Conservation (phyloP, 2,888 invertebrate species). For the Iselma pallidipennis region DNA sequence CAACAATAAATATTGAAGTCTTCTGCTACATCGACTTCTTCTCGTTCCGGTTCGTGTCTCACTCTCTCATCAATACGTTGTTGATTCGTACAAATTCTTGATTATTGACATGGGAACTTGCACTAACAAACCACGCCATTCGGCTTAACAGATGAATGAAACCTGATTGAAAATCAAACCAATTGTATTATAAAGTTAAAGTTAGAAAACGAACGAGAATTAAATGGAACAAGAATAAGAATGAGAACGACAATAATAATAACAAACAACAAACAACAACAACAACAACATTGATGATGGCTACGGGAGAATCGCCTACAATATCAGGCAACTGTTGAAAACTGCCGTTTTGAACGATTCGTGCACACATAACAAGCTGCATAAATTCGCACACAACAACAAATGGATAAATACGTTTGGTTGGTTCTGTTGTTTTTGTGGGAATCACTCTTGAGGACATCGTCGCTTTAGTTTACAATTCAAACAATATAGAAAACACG, state of each 20-base stretch:
- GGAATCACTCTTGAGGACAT: too few relatives aligned
- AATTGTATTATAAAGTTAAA: too few relatives aligned
- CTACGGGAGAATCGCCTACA: conserved; percentile 19
- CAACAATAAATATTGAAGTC: too few relatives aligned
- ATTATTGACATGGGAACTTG: conserved; percentile 20
- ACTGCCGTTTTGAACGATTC: background rate
- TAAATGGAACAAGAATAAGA: background rate
- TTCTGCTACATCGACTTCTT: too few relatives aligned
- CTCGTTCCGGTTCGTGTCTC: background rate
- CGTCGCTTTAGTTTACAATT: too few relatives aligned
- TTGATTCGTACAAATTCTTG: conserved; percentile 8
- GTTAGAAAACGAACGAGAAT: too few relatives aligned
- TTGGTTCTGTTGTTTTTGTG: too few relatives aligned
- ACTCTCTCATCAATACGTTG: background rate
- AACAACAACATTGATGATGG: too few relatives aligned
- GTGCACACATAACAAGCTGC: conserved; percentile 14
- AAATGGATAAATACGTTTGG: conserved; percentile 14
- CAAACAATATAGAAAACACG: background rate
- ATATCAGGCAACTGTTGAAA: conserved; percentile 11
- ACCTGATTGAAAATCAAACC: conserved; percentile 23
- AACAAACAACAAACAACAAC: too few relatives aligned
- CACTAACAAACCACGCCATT: conserved; percentile 5
- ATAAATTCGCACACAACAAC: conserved; percentile 15
- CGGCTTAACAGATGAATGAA: conserved; percentile 19
- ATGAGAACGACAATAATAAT: too few relatives aligned